Conservation (phyloP, 2,888 invertebrate species). For the Rambutsinella grinnellia region DNA sequence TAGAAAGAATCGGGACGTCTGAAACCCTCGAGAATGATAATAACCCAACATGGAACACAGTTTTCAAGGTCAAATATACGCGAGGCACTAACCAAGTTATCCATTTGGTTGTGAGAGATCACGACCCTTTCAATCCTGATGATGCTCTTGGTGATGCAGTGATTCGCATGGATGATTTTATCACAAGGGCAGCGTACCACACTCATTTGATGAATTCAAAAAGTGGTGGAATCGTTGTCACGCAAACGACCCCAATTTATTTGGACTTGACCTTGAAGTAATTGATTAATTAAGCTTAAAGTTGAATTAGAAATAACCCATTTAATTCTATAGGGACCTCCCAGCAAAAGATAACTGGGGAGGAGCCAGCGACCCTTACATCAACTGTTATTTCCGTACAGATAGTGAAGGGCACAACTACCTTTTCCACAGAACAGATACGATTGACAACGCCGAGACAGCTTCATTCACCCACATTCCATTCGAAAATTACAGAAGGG, state of each 20-base stretch:
- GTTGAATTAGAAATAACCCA: too few relatives aligned
- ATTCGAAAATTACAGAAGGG: slow-evolving; percentile 56
- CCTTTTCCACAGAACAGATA: slow-evolving; percentile 52
- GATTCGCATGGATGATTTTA: not conserved
- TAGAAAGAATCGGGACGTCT: not conserved
- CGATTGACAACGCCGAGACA: slow-evolving; percentile 49
- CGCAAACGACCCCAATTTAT: not conserved
- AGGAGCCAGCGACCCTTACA: slow-evolving; percentile 42
- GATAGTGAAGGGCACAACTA: slow-evolving; percentile 53
- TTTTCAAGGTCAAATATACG: not conserved
- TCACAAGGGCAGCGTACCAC: not conserved
- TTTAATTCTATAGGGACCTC: too few relatives aligned
- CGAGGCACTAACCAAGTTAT: not conserved
- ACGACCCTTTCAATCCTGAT: not conserved
- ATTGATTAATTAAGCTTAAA: too few relatives aligned
- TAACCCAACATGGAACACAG: not conserved
- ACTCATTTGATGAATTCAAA: not conserved
- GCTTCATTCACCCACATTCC: slow-evolving; percentile 51
- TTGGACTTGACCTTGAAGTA: not conserved
- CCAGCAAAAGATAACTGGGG: slow-evolving; percentile 55
- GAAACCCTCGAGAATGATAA: not conserved
- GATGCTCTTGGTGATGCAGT: not conserved
- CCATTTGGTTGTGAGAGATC: not conserved
- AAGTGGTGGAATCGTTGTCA: not conserved
- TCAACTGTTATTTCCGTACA: slow-evolving; percentile 52